These are phyloP conservation scores for Nomada fucata DNA, from an alignment of 2,888 invertebrate species.

Conservation along the genomic window DNA sequence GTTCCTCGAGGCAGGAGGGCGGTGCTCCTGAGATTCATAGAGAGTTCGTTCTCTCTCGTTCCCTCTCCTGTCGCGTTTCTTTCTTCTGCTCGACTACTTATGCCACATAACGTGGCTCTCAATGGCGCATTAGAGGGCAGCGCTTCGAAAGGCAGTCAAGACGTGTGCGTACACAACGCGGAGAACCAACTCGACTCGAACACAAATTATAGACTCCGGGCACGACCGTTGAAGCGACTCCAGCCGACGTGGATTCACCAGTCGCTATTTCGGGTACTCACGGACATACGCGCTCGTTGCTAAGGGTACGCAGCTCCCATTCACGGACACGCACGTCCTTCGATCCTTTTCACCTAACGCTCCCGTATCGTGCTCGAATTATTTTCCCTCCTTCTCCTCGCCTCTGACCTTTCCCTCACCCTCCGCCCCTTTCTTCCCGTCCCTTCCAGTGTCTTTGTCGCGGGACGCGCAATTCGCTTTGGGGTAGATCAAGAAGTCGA, in stretches of 20 bases:
- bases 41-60: slow-evolving; percentile 36
- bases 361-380: slow-evolving; percentile 53
- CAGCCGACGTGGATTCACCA: slow-evolving; percentile 61
- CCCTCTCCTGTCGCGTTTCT: slow-evolving; percentile 52
- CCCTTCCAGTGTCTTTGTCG: slow-evolving; percentile 61
- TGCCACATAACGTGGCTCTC: slow-evolving; percentile 69
- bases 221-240: slow-evolving; percentile 80
- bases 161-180: slow-evolving; percentile 70
- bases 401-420: slow-evolving; percentile 19
- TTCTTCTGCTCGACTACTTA: slow-evolving; percentile 70
- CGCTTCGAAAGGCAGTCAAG: slow-evolving; percentile 74
- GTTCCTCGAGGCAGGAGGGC: slow-evolving; percentile 82
- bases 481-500: slow-evolving; percentile 81
- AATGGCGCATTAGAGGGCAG: slow-evolving; percentile 78
- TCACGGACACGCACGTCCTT: slow-evolving; percentile 76
- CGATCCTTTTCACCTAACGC: slow-evolving; percentile 70
- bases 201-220: slow-evolving; percentile 82
- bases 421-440: slow-evolving; percentile 8
- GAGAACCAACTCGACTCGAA: slow-evolving; percentile 73
- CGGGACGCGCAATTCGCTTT: slow-evolving; percentile 73
- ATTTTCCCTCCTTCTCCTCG: slow-evolving; percentile 28
- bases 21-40: slow-evolving; percentile 71
- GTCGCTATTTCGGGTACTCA: slow-evolving; percentile 69
- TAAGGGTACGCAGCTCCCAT: slow-evolving; percentile 64
- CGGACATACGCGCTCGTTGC: slow-evolving; percentile 50